These are phyloP conservation scores for Epistrophe eligans DNA, from an alignment of 2,888 invertebrate genomes.

Conservation along the genomic window DNA sequence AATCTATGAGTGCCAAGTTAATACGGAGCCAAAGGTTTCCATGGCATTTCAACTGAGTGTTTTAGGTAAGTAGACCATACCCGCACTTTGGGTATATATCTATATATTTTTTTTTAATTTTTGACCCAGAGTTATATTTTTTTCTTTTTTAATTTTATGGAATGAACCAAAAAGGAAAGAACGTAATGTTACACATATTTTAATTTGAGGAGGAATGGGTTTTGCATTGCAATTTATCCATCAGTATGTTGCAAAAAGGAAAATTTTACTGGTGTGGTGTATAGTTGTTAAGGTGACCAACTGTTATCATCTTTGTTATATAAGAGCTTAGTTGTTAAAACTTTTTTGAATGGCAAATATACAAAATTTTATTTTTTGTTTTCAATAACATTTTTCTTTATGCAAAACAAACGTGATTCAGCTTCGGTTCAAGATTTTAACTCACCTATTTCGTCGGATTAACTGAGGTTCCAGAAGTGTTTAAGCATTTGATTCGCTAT, in stretches of 20 bases:
- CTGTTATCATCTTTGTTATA: no score
- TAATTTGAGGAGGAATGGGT: not conserved
- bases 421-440: no score
- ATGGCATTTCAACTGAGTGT: constrained; percentile 93
- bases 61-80: constrained; percentile 88
- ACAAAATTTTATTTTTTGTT: no score
- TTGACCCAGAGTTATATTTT: not conserved
- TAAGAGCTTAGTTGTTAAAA: no score
- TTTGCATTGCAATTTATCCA: not conserved
- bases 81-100: not conserved
- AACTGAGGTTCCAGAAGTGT: no score
- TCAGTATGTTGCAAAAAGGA: not conserved
- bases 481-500: no score
- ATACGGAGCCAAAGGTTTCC: constrained; percentile 94
- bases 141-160: not conserved
- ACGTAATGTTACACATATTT: not conserved
- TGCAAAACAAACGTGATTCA: no score
- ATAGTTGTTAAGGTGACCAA: not conserved
- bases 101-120: not conserved
- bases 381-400: no score
- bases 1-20: constrained; percentile 86
- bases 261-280: no score
- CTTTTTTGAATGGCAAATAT: no score
- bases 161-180: not conserved
- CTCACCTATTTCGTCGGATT: no score